Percentiles rank a stretch among this genome's conserved stretches.
These are phyloP conservation scores for Cynoglossus semilaevis DNA, from an alignment of 2,113 vertebrate genomes.

Conservation along the genomic window DNA sequence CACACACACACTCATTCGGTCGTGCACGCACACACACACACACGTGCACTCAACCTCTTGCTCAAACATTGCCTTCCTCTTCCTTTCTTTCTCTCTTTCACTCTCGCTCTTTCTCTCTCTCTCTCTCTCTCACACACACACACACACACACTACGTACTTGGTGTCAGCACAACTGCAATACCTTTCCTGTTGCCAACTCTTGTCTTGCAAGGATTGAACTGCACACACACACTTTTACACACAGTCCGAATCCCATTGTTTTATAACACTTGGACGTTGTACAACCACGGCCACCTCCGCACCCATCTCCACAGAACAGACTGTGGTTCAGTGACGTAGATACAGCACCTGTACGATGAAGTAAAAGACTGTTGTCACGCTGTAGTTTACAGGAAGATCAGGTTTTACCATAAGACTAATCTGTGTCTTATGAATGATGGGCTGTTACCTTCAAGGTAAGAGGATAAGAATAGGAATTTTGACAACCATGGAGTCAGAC, in stretches of 20 bases:
- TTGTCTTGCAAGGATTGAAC: conserved; percentile 22
- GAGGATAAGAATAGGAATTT: too few species aligned
- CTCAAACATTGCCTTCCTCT: conserved; percentile 18
- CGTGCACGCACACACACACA: conserved; percentile 33
- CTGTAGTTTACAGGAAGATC: too few species aligned
- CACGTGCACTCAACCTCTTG: conserved; percentile 5
- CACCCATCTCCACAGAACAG: too few species aligned
- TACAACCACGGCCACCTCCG: conserved; percentile 20
- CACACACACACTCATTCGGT: conserved; percentile 48
- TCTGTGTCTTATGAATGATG: too few species aligned
- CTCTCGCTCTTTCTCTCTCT: not conserved
- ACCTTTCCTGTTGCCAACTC: conserved; percentile 57
- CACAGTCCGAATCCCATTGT: conserved; percentile 25
- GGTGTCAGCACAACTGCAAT: conserved; percentile 61
- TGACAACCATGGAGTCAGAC: too few species aligned
- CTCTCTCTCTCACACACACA: conserved; percentile 19
- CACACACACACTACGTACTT: conserved; percentile 20
- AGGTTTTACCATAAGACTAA: too few species aligned
- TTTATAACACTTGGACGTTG: conserved; percentile 18
- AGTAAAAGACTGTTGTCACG: too few species aligned
- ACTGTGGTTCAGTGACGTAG: too few species aligned
- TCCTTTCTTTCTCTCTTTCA: conserved; percentile 1
- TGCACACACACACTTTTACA: not conserved
- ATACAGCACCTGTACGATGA: too few species aligned
- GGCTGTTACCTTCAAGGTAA: too few species aligned